Evolutionary conservation across 2,113 vertebrate species (phyloP), one percentile per base, ranked within the genome.

Genomic region (Bothrops jararaca): DNA sequence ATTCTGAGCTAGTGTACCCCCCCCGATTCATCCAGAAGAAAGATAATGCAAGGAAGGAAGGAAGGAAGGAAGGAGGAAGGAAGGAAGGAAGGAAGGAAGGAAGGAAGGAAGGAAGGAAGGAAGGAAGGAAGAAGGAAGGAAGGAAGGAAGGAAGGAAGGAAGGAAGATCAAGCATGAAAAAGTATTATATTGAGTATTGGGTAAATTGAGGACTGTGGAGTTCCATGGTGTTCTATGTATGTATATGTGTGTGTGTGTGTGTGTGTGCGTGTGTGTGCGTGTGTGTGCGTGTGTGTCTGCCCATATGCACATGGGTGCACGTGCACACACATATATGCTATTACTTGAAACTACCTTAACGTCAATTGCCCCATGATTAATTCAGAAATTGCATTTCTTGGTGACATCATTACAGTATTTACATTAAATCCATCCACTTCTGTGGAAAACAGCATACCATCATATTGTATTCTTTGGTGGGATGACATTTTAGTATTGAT

Each of bases 201-300:
- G 29, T 13, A 69, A 48, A 48, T 69, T 34, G 60, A 69, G 29
- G 60, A 4, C 26, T 69, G 11, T 69, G 60, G 60, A 29, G 24
- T 69, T 69, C 60, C 9, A 69, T n/a, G 4, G 11, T 69, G 60
- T 29, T 58, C 57, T 58, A 6, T 22, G 56, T 57, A 22, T 29
- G 1, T 26, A 24, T 10, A 24, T 60, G 2, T 29, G 10, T 3
- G 3, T 2, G 26, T 13, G 26, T n/a, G 42, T 3, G 42, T 42
- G 42, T 42, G 42, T 42, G 3, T 42, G 42, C 42, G 39, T n/a
- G n/a, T n/a, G 2, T 2, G 4, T 42, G 60, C 0, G 2, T 11
- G 26, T 1, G 2, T 2, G 4, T 42, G 60, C 0, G 2, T 11
- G 26, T 1, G 1, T 12, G 10, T 1, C 13, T 5, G 1, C 60